Evolutionary conservation across 2,113 vertebrate species (phyloP).

Genomic region (Nycticebus coucang): DNA sequence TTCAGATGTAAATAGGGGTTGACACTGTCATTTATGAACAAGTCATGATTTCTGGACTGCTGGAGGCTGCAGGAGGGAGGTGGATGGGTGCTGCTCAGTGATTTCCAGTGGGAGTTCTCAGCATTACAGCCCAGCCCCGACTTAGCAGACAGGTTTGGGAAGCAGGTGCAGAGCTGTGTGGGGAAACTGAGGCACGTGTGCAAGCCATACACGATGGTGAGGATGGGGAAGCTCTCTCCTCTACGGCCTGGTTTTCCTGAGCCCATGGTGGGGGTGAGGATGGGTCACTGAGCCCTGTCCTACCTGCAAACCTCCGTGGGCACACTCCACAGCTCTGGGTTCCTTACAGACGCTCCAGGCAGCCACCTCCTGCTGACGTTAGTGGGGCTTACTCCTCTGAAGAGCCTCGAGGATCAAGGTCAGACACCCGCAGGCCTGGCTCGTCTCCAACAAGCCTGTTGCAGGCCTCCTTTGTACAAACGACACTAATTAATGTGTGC

Average conservation of each 20-base stretch:
- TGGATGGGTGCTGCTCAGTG: conserved; percentile 29
- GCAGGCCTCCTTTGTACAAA: not conserved
- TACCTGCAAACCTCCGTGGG: not conserved
- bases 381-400: not conserved
- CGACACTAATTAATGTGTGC: conserved; percentile 84
- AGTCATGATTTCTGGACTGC: conserved; percentile 60
- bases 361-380: not conserved
- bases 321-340: not conserved
- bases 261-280: too few relatives aligned
- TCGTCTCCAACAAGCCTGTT: not conserved
- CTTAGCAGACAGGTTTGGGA: not conserved
- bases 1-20: conserved; percentile 52
- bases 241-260: not conserved
- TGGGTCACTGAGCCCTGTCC: not conserved
- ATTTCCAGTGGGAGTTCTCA: conserved; percentile 23
- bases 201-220: rapidly evolving
- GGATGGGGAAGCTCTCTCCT: not conserved
- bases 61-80: conserved; percentile 54
- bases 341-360: not conserved
- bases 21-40: conserved; percentile 40
- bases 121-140: not conserved
- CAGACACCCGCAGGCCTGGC: not conserved
- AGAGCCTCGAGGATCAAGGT: not conserved
- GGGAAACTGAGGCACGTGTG: not conserved
- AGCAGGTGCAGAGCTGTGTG: not conserved